phyloP scores from a whole-genome alignment of 2,113 vertebrate genomes.

The Elephas maximus region DNA sequence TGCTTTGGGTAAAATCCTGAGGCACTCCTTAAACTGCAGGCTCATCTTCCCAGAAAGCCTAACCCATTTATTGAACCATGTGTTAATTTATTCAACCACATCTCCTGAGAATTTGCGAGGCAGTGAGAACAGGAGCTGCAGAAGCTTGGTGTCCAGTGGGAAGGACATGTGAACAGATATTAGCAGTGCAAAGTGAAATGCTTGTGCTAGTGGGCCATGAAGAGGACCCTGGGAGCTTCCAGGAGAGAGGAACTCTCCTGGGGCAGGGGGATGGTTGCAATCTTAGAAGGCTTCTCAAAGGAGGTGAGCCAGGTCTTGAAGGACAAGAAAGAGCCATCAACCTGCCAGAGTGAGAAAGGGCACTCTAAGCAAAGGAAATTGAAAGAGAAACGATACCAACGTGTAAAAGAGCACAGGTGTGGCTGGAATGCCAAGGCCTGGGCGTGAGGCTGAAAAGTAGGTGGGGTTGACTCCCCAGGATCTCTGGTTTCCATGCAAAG shows the following conservation, averaged over 20 bases:
- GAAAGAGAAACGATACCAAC: not conserved
- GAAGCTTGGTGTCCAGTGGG: not conserved
- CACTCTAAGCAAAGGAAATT: not conserved
- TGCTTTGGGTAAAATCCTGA: constrained; percentile 1
- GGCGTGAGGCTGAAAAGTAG: too few species aligned
- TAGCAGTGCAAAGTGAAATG: not conserved
- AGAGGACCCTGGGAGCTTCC: not conserved
- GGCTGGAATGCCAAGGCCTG: not conserved
- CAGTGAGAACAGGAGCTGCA: not conserved
- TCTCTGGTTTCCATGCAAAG: not conserved
- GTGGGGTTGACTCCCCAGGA: not conserved
- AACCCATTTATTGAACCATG: not conserved
- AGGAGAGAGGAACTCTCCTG: not conserved
- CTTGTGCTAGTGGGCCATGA: too few species aligned
- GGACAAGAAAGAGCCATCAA: not conserved
- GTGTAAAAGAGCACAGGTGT: not conserved
- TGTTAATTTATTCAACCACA: not conserved
- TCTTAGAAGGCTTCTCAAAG: not conserved
- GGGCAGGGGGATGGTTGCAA: not conserved
- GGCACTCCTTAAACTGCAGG: not conserved
- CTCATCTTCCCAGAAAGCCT: not conserved
- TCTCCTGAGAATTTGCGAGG: not conserved
- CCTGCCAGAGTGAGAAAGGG: not conserved
- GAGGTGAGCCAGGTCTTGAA: not conserved
- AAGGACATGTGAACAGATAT: not conserved